phyloP scores from a whole-genome alignment of 1,140 invertebrate species.

The Drosophila kurseongensis region DNA sequence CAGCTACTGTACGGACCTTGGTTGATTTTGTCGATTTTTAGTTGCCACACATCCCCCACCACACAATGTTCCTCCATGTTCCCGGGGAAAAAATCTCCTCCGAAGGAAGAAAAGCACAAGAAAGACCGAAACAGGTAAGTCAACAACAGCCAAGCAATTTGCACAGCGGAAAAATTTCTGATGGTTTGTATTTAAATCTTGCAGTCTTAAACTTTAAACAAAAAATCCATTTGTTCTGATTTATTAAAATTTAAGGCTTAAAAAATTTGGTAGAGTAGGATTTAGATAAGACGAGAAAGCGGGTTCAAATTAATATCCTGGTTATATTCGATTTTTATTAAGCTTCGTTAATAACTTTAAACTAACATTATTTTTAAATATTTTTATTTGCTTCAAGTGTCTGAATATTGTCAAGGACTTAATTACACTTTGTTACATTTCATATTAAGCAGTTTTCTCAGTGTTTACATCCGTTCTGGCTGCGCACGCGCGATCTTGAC shows the following conservation, averaged over 20 bases:
- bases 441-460: background rate
- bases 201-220: background rate
- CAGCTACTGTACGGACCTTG: slow-evolving; percentile 79
- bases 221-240: background rate
- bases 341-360: too few relatives aligned
- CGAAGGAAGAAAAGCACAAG: slow-evolving; percentile 54
- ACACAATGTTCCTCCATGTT: background rate
- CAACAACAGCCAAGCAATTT: slow-evolving; percentile 44
- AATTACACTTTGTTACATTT: background rate
- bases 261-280: too few relatives aligned
- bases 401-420: too few relatives aligned
- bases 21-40: slow-evolving; percentile 77
- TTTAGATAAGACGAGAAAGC: too few relatives aligned
- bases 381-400: too few relatives aligned
- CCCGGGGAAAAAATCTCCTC: slow-evolving; percentile 21
- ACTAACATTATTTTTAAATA: too few relatives aligned
- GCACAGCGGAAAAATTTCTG: background rate
- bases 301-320: too few relatives aligned
- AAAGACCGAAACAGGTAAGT: slow-evolving; percentile 79
- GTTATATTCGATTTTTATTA: too few relatives aligned
- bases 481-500: slow-evolving; percentile 72
- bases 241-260: too few relatives aligned
- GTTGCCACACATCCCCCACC: slow-evolving; percentile 10
- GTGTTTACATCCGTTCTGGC: slow-evolving; percentile 66
- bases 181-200: too few relatives aligned